These are phyloP conservation scores for Pardalotus punctatus DNA, from an alignment of 2,113 vertebrate species.

Conservation along the genomic window DNA sequence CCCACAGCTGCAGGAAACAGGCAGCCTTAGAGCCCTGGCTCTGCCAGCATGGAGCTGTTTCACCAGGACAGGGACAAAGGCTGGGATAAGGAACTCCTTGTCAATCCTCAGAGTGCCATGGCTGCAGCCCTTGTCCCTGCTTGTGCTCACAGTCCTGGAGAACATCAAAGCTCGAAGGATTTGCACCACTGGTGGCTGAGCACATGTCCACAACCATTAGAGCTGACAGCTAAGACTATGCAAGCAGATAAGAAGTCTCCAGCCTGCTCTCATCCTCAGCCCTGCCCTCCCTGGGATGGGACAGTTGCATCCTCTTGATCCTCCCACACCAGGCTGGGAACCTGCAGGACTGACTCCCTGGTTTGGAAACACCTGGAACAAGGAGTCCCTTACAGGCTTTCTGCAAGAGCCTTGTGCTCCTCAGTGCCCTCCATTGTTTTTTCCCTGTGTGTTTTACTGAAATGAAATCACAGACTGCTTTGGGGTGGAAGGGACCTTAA, in stretches of 20 bases:
- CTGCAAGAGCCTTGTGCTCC: background rate
- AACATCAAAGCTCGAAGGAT: background rate
- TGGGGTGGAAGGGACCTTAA: background rate
- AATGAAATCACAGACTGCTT: background rate
- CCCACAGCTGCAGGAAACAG: conserved; percentile 85
- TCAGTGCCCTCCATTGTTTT: rapidly evolving
- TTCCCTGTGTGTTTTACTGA: background rate
- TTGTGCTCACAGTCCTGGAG: background rate
- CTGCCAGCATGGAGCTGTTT: background rate
- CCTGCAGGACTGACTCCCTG: background rate
- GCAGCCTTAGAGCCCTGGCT: background rate
- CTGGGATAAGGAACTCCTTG: background rate
- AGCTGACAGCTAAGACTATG: background rate
- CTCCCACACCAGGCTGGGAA: background rate
- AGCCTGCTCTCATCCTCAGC: background rate
- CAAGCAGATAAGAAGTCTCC: background rate
- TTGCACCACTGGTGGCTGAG: background rate
- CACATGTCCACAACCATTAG: background rate
- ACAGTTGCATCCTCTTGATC: background rate
- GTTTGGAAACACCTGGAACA: background rate
- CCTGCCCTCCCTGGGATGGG: background rate
- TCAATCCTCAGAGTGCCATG: rapidly evolving
- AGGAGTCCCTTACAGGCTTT: background rate
- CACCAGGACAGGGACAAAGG: background rate
- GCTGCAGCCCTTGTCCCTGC: background rate